Evolutionary conservation across 2,797 vertebrate genomes (phyloP).

Genomic region (Ispidina picta): DNA sequence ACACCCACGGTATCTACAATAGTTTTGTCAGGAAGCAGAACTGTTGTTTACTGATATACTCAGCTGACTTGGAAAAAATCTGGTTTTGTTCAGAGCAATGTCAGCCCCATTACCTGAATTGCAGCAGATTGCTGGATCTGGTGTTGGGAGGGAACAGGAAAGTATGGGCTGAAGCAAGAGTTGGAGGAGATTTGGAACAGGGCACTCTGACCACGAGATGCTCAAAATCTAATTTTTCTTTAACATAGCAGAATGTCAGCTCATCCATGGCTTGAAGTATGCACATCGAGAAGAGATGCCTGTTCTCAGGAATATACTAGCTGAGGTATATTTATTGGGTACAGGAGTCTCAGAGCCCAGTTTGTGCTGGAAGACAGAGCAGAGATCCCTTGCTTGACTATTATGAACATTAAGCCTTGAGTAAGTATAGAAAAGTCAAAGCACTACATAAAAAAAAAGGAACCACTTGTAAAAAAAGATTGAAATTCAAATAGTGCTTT

Average conservation of each 20-base stretch:
- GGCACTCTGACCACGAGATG: neutral
- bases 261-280: neutral
- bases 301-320: neutral
- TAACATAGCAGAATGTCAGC: neutral
- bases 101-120: neutral
- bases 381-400: neutral
- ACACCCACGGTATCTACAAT: neutral
- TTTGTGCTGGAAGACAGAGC: neutral
- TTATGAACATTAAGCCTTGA: neutral
- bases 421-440: neutral
- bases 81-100: neutral
- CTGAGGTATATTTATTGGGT: neutral
- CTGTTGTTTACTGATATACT: neutral
- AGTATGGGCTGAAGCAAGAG: neutral
- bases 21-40: neutral
- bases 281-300: neutral
- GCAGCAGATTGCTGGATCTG: neutral
- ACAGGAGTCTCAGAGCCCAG: neutral
- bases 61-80: neutral
- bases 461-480: neutral
- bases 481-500: neutral
- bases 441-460: neutral
- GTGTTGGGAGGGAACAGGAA: neutral
- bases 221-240: neutral
- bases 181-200: neutral